Conservation (phyloP, 2,888 invertebrate species). For the Epirrhoe alternata region DNA sequence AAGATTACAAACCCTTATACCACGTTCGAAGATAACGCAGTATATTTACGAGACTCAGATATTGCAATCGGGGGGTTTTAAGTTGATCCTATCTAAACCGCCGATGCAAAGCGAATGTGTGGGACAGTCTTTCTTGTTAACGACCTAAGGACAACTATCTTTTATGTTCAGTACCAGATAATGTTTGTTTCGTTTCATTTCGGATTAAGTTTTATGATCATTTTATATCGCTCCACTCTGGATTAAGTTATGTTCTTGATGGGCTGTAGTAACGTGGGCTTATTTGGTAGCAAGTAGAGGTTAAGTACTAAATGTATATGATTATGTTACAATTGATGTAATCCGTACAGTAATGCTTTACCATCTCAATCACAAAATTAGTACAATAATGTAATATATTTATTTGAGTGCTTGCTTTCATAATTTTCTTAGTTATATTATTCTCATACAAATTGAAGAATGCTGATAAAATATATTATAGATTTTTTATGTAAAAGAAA, state of each 20-base stretch:
- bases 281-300: conserved; percentile 25
- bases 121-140: conserved; percentile 71
- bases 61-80: conserved; percentile 65
- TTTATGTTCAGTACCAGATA: conserved; percentile 61
- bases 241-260: conserved; percentile 43
- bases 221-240: conserved; percentile 40
- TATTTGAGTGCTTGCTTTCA: not conserved
- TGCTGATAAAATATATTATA: not conserved
- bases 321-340: conserved; percentile 25
- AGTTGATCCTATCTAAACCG: conserved; percentile 67
- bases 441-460: too few relatives aligned
- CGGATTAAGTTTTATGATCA: conserved; percentile 42
- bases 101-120: conserved; percentile 65
- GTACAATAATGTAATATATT: conserved; percentile 9
- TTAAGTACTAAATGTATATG: conserved; percentile 31
- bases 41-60: conserved; percentile 54
- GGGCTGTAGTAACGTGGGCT: conserved; percentile 24
- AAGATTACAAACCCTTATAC: conserved; percentile 65
- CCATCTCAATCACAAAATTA: not conserved
- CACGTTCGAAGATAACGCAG: conserved; percentile 57
- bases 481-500: too few relatives aligned
- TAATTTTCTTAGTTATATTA: not conserved
- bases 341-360: conserved; percentile 1
- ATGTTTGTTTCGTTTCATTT: conserved; percentile 47
- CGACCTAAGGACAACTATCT: conserved; percentile 63